These are phyloP conservation scores for Caiman crocodilus DNA, from an alignment of 2,797 vertebrate genomes.

Conservation along the genomic window DNA sequence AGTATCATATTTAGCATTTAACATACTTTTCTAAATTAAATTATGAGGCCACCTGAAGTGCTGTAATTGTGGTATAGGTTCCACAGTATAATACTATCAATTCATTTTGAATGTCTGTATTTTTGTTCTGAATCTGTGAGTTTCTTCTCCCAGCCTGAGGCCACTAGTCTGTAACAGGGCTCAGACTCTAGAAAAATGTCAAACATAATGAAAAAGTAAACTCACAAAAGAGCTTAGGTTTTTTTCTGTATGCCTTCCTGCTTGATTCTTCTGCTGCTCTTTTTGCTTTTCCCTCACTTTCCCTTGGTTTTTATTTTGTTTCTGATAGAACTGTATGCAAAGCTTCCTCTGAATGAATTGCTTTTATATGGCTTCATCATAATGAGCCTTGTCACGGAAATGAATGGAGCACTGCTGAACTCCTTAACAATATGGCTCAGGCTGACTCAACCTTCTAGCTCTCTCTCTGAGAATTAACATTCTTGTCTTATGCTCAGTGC, in stretches of 20 bases:
- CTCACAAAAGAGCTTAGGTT: conserved; percentile 63
- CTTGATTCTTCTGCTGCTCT: conserved; percentile 35
- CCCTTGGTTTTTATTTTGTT: conserved; percentile 48
- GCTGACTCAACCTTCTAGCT: conserved; percentile 25
- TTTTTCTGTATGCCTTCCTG: conserved; percentile 23
- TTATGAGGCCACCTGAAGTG: neutral
- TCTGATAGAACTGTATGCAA: conserved; percentile 46
- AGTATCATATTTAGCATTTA: neutral
- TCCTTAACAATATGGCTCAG: conserved; percentile 33
- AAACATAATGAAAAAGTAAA: conserved; percentile 63
- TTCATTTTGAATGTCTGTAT: conserved; percentile 17
- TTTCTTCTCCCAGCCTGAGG: conserved; percentile 60
- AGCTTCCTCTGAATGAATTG: conserved; percentile 31
- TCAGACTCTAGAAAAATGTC: conserved; percentile 51
- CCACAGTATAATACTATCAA: neutral
- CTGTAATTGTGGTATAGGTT: conserved; percentile 7
- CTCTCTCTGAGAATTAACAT: conserved; percentile 48
- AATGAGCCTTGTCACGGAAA: conserved; percentile 55
- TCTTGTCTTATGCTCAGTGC: conserved; percentile 1
- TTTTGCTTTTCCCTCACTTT: conserved; percentile 46
- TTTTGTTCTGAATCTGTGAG: conserved; percentile 63
- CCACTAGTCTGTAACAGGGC: conserved; percentile 14
- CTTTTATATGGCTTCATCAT: conserved; percentile 49
- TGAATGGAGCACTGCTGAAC: conserved; percentile 58
- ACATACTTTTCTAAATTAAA: neutral